Percentiles rank a stretch among this genome's conserved stretches.
Conservation (phyloP, 2,113 vertebrate species). For the Speoplatyrhinus poulsoni region DNA sequence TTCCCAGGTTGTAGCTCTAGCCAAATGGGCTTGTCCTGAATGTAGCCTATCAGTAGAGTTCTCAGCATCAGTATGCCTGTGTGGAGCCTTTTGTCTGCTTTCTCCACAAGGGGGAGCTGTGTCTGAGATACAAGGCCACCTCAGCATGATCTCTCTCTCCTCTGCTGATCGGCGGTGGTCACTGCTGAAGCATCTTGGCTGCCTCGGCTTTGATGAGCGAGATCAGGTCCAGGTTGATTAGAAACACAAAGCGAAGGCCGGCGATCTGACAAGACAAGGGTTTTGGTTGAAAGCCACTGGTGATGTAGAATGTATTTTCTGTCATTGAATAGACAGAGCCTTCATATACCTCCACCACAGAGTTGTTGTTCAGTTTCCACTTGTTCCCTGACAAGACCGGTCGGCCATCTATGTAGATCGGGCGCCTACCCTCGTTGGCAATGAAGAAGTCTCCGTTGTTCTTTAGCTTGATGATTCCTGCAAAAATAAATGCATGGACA, state of each 20-base stretch:
- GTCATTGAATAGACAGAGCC: not conserved
- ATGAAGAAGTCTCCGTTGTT: slow-evolving; percentile 97
- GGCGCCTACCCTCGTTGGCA: slow-evolving; percentile 90
- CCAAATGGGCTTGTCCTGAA: slow-evolving; percentile 8
- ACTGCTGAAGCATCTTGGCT: slow-evolving; percentile 91
- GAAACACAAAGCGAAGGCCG: slow-evolving; percentile 93
- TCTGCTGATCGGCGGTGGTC: slow-evolving; percentile 45
- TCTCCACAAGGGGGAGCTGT: not conserved
- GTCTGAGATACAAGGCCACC: not conserved
- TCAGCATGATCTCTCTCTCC: not conserved
- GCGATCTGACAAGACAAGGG: slow-evolving; percentile 80
- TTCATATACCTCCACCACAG: slow-evolving; percentile 87
- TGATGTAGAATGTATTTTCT: not conserved
- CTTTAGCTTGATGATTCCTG: slow-evolving; percentile 94
- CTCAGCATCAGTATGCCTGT: not conserved
- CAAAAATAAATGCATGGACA: slow-evolving; percentile 4
- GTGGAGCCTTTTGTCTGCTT: slow-evolving; percentile 3
- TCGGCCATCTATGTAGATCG: slow-evolving; percentile 92
- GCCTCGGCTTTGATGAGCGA: slow-evolving; percentile 94
- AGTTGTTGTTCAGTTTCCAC: slow-evolving; percentile 97
- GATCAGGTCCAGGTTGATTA: slow-evolving; percentile 96
- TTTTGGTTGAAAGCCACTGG: not conserved
- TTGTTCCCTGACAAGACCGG: slow-evolving; percentile 92
- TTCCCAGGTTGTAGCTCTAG: slow-evolving; percentile 18
- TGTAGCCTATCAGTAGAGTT: slow-evolving; percentile 12